These are phyloP conservation scores for Sorex fumeus DNA, from an alignment of 2,113 vertebrate genomes.

Conservation along the genomic window DNA sequence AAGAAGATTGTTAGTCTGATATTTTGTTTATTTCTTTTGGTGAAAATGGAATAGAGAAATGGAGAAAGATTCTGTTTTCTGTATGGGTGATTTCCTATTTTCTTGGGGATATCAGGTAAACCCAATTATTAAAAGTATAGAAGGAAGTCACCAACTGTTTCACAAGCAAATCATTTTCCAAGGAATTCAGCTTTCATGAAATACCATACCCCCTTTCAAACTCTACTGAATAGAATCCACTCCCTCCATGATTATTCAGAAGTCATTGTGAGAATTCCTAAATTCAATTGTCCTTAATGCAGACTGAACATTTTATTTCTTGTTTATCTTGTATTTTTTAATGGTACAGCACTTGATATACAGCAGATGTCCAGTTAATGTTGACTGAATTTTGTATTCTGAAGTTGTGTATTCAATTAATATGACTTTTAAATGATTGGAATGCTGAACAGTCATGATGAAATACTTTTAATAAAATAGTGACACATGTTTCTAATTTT, in stretches of 20 bases:
- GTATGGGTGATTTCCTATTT: not conserved
- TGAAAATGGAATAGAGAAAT: not conserved
- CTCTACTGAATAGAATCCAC: not conserved
- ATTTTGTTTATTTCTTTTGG: slow-evolving; percentile 11
- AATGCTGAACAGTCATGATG: not conserved
- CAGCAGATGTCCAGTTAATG: not conserved
- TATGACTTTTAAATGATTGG: not conserved
- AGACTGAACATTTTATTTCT: not conserved
- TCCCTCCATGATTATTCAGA: not conserved
- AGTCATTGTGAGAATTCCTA: not conserved
- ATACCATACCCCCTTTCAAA: not conserved
- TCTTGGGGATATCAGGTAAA: not conserved
- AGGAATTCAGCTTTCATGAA: not conserved
- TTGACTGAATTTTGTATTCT: not conserved
- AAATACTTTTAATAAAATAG: not conserved
- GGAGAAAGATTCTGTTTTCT: slow-evolving; percentile 12
- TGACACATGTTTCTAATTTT: not conserved
- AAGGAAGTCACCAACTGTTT: not conserved
- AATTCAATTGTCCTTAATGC: not conserved
- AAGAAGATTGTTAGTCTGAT: not conserved
- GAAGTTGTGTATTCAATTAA: not conserved
- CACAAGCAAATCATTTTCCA: not conserved
- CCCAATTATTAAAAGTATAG: not conserved
- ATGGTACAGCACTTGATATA: not conserved
- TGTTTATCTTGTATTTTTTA: slow-evolving; percentile 13